Conservation (phyloP, 2,797 vertebrate species). For the Gymnocypris eckloni region DNA sequence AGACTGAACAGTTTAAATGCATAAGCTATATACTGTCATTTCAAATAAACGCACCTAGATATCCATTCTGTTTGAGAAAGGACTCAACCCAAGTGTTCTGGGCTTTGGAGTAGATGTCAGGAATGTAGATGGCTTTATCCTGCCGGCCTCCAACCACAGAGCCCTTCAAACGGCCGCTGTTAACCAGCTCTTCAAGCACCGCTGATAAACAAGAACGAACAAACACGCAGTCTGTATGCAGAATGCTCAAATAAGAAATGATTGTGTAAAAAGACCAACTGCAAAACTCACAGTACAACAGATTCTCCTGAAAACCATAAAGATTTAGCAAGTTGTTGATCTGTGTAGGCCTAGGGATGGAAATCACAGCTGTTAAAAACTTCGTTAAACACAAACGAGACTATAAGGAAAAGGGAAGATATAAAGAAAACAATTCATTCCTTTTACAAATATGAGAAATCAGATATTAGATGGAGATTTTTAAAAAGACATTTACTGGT, state of each 20-base stretch:
- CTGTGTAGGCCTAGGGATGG: constrained; percentile 84
- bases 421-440: neutral
- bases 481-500: neutral
- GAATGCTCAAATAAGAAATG: neutral
- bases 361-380: neutral
- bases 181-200: constrained; percentile 91
- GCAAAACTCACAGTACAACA: constrained; percentile 91
- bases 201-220: constrained; percentile 71
- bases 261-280: neutral
- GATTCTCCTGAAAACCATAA: constrained; percentile 93
- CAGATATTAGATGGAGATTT: neutral
- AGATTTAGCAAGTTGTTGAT: constrained; percentile 88
- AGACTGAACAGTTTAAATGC: neutral
- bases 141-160: constrained; percentile 90
- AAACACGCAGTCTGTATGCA: neutral
- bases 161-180: constrained; percentile 86
- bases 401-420: neutral
- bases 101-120: constrained; percentile 93
- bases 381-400: neutral
- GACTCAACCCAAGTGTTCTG: constrained; percentile 96
- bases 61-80: constrained; percentile 95
- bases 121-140: constrained; percentile 93
- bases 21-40: neutral
- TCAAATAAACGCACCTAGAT: constrained; percentile 81
- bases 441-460: neutral